phyloP scores from a whole-genome alignment of 2,113 vertebrate genomes.

The Sebastes fasciatus region DNA sequence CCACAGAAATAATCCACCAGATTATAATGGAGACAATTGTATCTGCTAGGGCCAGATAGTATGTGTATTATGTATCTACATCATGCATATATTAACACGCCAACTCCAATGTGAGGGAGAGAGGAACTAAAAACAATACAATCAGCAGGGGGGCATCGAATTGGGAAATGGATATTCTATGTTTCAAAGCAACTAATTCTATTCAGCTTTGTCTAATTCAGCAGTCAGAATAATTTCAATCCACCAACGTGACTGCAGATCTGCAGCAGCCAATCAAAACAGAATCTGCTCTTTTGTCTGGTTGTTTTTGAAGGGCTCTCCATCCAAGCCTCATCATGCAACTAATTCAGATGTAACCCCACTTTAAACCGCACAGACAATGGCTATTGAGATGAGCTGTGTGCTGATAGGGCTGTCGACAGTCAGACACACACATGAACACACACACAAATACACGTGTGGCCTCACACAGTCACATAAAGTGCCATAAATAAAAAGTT shows the following conservation, averaged over 20 bases:
- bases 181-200: constrained; percentile 36
- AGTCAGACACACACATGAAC: constrained; percentile 40
- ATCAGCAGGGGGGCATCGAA: neutral
- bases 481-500: constrained; percentile 15
- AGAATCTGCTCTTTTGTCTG: constrained; percentile 71
- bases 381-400: constrained; percentile 82
- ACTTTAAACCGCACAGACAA: constrained; percentile 83
- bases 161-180: constrained; percentile 9
- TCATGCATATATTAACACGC: neutral
- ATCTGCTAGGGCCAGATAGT: constrained; percentile 8
- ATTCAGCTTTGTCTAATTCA: constrained; percentile 36
- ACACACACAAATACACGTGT: neutral
- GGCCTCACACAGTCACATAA: constrained; percentile 10
- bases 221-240: constrained; percentile 56
- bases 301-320: constrained; percentile 71
- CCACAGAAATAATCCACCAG: neutral
- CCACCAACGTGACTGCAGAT: constrained; percentile 51
- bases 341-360: constrained; percentile 76
- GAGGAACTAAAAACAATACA: constrained; percentile 19
- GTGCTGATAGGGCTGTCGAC: constrained; percentile 74
- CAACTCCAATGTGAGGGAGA: neutral
- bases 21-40: constrained; percentile 7
- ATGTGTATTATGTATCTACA: neutral
- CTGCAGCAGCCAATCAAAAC: constrained; percentile 65
- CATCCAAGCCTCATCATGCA: constrained; percentile 71